Base-by-base conservation (phyloP, 1,140 invertebrate species). In the Prorops nasuta region DNA sequence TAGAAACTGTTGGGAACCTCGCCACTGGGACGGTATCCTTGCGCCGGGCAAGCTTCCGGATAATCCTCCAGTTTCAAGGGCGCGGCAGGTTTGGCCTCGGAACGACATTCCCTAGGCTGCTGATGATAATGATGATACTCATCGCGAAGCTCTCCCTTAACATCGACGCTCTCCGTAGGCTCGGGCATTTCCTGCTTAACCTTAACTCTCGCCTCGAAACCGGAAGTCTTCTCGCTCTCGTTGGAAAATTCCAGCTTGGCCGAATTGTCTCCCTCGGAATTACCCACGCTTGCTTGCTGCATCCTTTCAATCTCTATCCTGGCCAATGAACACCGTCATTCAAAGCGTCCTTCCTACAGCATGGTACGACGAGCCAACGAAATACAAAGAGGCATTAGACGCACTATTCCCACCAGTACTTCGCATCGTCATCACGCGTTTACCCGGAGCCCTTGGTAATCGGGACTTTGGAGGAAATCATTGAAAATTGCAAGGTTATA, bases 281-380 rank as follows among this genome's bases (percentile, higher is more conserved):
- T 49, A 12, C 61, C 69, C 12, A 70, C 52, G 45, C 66, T 66
- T 0, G 58, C 59, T 40, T 71, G 65, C 54, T 69, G 69, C 69
- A 72, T 71, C 16, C 51, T 63, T 32, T 16, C 8, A 3, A 40
- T 17, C 32, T 44, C 56, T 52, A 43, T 41, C 43, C 34, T 40
- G 35, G 40, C 24, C 28, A 32, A 18, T 39, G 32, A n/a, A n/a
- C 34, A 42, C 9, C 24, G 17, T 36, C 53, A 54, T 14, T 28
- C 32, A 28, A 40, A 50, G 45, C 51, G 41, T 21, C 15, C 12
- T 37, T 36, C 14, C 15, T 15, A n/a, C n/a, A n/a, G n/a, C n/a
- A n/a, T n/a, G n/a, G n/a, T n/a, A n/a, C n/a, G n/a, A n/a, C n/a
- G n/a, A n/a, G n/a, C n/a, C n/a, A n/a, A n/a, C n/a, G n/a, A n/a